Percentiles rank a stretch among this genome's conserved stretches.
Evolutionary conservation across 2,113 vertebrate species (phyloP).

Genomic region (Epinephelus fuscoguttatus): DNA sequence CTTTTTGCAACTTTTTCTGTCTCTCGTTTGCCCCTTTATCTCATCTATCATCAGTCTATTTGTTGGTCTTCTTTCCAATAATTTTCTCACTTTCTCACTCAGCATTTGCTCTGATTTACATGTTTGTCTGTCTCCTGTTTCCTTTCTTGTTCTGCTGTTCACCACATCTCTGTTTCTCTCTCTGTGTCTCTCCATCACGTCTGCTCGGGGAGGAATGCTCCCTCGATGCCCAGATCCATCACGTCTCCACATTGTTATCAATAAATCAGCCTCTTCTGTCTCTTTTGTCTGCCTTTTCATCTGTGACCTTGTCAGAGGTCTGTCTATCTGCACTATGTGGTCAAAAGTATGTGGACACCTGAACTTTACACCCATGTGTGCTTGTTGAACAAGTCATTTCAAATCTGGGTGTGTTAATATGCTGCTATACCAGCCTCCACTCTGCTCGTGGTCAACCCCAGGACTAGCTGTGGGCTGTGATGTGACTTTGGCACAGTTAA

Average conservation of each 20-base stretch:
- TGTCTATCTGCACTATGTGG: constrained; percentile 9
- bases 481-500: not conserved
- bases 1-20: constrained; percentile 1
- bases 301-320: constrained; percentile 44
- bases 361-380: constrained; percentile 1
- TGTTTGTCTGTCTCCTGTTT: not conserved
- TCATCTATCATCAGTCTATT: not conserved
- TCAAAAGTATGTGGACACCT: constrained; percentile 3
- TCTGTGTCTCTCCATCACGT: constrained; percentile 35
- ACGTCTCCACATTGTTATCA: constrained; percentile 64
- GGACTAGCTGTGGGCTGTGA: not conserved
- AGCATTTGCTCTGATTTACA: constrained; percentile 14
- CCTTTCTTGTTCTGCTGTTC: constrained; percentile 10
- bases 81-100: constrained; percentile 4
- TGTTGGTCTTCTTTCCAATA: not conserved
- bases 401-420: not conserved
- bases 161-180: constrained; percentile 11
- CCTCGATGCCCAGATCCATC: constrained; percentile 65
- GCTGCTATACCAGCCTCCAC: not conserved
- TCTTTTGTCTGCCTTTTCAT: constrained; percentile 62
- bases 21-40: not conserved
- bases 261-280: constrained; percentile 72
- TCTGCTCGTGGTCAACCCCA: not conserved
- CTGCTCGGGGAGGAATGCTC: constrained; percentile 64
- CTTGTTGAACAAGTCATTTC: not conserved